Evolutionary conservation across 2,113 vertebrate species (phyloP).

Genomic region (Pogonocichla stellata): DNA sequence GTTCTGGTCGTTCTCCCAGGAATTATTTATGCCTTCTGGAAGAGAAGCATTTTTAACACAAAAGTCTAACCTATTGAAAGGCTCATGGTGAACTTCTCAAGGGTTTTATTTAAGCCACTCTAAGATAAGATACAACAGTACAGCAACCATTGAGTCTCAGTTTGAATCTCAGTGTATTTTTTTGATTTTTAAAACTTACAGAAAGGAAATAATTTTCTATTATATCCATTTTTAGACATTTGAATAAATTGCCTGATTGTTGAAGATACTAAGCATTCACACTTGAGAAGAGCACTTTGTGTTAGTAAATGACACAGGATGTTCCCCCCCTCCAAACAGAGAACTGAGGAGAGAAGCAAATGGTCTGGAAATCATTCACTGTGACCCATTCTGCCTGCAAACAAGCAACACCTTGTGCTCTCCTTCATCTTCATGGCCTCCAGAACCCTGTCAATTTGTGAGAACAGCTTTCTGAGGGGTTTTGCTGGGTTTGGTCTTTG

Average conservation of each 20-base stretch:
- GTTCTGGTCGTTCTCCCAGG: neutral
- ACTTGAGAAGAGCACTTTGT: neutral
- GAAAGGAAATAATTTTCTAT: slow-evolving; percentile 21
- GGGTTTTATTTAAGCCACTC: neutral
- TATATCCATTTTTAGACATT: slow-evolving; percentile 9
- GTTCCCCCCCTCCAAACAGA: neutral
- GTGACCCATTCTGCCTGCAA: neutral
- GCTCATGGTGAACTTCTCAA: neutral
- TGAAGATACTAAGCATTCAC: neutral
- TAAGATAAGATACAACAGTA: neutral
- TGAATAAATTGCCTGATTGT: slow-evolving; percentile 21
- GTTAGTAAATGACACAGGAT: neutral
- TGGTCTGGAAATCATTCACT: neutral
- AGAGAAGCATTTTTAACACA: neutral
- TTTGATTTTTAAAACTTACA: neutral
- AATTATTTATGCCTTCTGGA: slow-evolving; percentile 35
- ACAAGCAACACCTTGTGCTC: neutral
- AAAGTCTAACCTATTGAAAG: neutral
- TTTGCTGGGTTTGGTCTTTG: neutral
- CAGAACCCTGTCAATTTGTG: neutral
- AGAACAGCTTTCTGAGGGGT: neutral
- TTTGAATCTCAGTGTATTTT: neutral
- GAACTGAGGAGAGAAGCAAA: neutral
- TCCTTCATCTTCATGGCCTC: neutral
- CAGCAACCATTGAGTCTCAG: neutral